Conservation (phyloP, 2,113 vertebrate genomes). For the Hydrolagus affinis region DNA sequence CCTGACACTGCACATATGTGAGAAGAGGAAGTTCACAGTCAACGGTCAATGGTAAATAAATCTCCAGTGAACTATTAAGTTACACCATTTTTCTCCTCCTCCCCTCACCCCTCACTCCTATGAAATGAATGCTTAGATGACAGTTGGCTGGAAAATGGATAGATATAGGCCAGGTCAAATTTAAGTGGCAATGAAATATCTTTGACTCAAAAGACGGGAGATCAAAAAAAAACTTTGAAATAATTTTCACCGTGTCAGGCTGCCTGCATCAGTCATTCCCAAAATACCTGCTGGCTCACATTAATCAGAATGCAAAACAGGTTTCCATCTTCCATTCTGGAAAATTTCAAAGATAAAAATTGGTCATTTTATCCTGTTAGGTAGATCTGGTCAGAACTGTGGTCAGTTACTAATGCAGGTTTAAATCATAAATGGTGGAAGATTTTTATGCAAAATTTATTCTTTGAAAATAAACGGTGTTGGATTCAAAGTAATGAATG, state of each 20-base stretch:
- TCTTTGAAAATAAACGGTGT: slow-evolving; percentile 10
- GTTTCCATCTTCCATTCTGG: slow-evolving; percentile 40
- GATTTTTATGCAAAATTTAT: slow-evolving; percentile 8
- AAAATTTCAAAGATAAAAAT: slow-evolving; percentile 33
- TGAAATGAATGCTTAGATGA: slow-evolving; percentile 50
- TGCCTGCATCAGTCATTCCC: slow-evolving; percentile 46
- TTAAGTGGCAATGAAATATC: slow-evolving; percentile 39
- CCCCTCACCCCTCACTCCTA: slow-evolving; percentile 21
- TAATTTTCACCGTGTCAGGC: slow-evolving; percentile 39
- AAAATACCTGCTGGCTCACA: slow-evolving; percentile 43
- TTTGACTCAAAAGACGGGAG: slow-evolving; percentile 18
- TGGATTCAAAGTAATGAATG: slow-evolving; percentile 22
- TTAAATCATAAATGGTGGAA: slow-evolving; percentile 26
- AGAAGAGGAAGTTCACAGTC: slow-evolving; percentile 45
- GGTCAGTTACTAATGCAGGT: neutral
- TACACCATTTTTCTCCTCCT: slow-evolving; percentile 43
- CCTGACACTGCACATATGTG: slow-evolving; percentile 46
- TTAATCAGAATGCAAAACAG: slow-evolving; percentile 53
- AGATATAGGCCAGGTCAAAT: slow-evolving; percentile 43
- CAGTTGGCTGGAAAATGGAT: slow-evolving; percentile 48
- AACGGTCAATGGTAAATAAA: slow-evolving; percentile 51
- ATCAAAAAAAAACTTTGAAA: slow-evolving; percentile 30
- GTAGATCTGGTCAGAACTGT: slow-evolving; percentile 13
- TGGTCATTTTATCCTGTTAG: slow-evolving; percentile 24
- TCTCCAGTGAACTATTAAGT: slow-evolving; percentile 49